Evolutionary conservation across 2,113 vertebrate genomes (phyloP).

Genomic region (Heteronetta atricapilla): DNA sequence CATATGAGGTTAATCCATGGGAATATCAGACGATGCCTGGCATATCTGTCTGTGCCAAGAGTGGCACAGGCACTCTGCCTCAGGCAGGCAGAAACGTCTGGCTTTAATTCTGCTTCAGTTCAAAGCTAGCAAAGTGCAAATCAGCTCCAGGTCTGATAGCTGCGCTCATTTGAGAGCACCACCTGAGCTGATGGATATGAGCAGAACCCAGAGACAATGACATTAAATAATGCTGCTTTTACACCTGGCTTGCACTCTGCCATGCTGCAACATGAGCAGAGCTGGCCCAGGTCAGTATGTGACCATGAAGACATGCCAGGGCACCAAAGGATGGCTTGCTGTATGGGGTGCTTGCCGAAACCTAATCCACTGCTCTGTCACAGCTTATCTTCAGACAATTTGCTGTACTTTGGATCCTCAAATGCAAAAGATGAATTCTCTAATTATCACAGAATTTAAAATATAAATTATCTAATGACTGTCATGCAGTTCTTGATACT

Average conservation of each 20-base stretch:
- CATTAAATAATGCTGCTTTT: background rate
- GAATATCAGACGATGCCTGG: background rate
- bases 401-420: background rate
- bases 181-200: background rate
- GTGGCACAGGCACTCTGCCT: accelerated
- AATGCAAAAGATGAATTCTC: background rate
- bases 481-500: background rate
- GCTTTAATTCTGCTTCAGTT: background rate
- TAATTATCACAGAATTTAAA: background rate
- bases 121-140: background rate
- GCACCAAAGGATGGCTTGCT: background rate
- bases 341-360: background rate
- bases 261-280: accelerated
- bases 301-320: too few species aligned
- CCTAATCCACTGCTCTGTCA: background rate
- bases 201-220: background rate
- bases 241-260: background rate
- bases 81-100: background rate
- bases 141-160: background rate
- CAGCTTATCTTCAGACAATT: background rate
- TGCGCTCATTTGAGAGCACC: accelerated
- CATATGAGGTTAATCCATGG: background rate
- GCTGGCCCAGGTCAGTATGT: background rate
- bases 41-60: background rate
- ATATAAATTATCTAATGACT: background rate